These are phyloP conservation scores for Antennarius striatus DNA, from an alignment of 2,113 vertebrate species.

Conservation along the genomic window DNA sequence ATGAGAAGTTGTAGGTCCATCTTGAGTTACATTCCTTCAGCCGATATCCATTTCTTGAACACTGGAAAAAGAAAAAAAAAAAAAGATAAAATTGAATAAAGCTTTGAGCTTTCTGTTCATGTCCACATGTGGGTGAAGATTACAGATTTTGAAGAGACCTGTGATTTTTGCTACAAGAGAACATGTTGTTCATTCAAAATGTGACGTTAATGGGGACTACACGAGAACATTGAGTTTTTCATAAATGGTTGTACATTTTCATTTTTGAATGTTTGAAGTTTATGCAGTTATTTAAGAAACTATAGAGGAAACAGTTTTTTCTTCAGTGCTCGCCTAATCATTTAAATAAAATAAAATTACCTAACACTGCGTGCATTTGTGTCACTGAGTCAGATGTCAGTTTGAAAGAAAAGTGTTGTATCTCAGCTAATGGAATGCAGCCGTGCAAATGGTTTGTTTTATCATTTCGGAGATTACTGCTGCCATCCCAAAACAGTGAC, in stretches of 20 bases:
- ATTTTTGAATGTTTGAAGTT: slow-evolving; percentile 74
- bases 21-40: slow-evolving; percentile 13
- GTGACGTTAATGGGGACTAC: slow-evolving; percentile 42
- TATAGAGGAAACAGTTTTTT: slow-evolving; percentile 70
- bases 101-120: slow-evolving; percentile 24
- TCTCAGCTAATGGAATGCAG: not conserved
- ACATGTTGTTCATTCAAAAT: slow-evolving; percentile 48
- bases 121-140: slow-evolving; percentile 16
- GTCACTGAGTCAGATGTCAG: slow-evolving; percentile 4
- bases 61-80: slow-evolving; percentile 5
- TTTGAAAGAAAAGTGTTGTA: not conserved
- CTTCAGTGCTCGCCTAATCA: slow-evolving; percentile 73
- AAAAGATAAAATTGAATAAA: slow-evolving; percentile 11
- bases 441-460: not conserved
- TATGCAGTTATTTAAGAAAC: slow-evolving; percentile 76
- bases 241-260: slow-evolving; percentile 75
- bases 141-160: slow-evolving; percentile 17
- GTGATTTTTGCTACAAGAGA: slow-evolving; percentile 48
- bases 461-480: not conserved
- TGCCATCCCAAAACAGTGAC: not conserved
- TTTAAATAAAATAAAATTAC: slow-evolving; percentile 80
- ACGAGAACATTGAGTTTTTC: slow-evolving; percentile 53
- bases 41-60: slow-evolving; percentile 22
- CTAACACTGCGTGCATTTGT: slow-evolving; percentile 30
- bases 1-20: slow-evolving; percentile 24